phyloP scores from a whole-genome alignment of 2,797 vertebrate genomes.

The Amblyraja radiata region DNA sequence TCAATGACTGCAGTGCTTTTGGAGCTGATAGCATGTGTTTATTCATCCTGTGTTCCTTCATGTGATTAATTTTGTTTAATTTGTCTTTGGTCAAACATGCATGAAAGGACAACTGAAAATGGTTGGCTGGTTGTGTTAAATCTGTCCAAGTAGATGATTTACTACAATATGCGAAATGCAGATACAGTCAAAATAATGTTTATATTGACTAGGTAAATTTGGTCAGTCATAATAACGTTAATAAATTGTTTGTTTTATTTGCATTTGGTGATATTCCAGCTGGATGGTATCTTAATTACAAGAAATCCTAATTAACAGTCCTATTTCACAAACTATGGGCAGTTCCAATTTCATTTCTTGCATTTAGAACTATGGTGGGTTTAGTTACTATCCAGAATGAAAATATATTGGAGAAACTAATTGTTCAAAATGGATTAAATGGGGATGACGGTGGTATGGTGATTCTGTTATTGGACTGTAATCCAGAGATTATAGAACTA shows the following conservation, averaged over 20 bases:
- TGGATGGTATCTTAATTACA: constrained; percentile 10
- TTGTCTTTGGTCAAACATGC: not conserved
- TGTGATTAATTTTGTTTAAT: constrained; percentile 24
- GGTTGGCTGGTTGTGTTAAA: not conserved
- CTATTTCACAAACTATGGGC: not conserved
- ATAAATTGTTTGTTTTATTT: not conserved
- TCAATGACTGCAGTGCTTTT: not conserved
- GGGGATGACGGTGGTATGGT: too few relatives aligned
- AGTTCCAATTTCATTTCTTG: not conserved
- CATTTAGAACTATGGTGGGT: not conserved
- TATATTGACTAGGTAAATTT: not conserved
- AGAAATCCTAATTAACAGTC: not conserved
- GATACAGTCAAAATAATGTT: constrained; percentile 10
- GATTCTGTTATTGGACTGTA: too few relatives aligned
- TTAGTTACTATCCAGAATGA: not conserved
- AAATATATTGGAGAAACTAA: not conserved
- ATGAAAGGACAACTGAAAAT: constrained; percentile 23
- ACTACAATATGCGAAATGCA: not conserved
- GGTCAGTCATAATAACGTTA: not conserved
- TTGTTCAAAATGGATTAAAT: too few relatives aligned
- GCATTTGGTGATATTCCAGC: not conserved
- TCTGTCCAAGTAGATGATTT: not conserved
- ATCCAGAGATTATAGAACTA: too few relatives aligned
- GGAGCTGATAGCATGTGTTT: not conserved
- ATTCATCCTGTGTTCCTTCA: not conserved